Conservation (phyloP, 2,888 invertebrate genomes). For the Panopea generosa region DNA sequence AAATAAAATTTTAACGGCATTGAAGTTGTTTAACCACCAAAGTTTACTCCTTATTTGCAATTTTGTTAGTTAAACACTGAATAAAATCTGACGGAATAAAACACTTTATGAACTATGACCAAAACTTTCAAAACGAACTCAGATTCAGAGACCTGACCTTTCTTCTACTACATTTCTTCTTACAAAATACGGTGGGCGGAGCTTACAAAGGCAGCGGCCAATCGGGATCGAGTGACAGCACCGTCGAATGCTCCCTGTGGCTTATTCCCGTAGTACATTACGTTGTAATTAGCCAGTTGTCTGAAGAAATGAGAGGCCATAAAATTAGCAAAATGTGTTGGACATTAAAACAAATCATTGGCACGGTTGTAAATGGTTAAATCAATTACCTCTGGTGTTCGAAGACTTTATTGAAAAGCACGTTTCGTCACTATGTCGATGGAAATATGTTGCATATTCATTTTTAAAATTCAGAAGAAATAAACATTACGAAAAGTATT, state of each 20-base stretch:
- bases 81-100: constrained; percentile 22
- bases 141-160: constrained; percentile 38
- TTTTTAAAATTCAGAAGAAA: no score
- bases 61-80: neutral
- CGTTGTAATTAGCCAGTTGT: constrained; percentile 58
- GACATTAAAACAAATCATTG: constrained; percentile 70
- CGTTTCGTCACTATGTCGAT: neutral
- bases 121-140: constrained; percentile 27
- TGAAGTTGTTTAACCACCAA: no score
- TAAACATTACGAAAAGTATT: no score
- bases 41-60: no score
- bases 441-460: constrained; percentile 7
- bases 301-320: constrained; percentile 43
- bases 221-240: constrained; percentile 13
- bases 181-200: constrained; percentile 43
- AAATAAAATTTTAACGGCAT: no score
- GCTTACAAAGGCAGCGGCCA: constrained; percentile 33
- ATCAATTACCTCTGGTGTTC: constrained; percentile 65
- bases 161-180: constrained; percentile 24
- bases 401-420: constrained; percentile 4
- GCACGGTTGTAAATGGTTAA: constrained; percentile 67
- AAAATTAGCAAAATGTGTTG: constrained; percentile 71
- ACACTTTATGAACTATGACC: constrained; percentile 25
- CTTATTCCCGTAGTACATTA: constrained; percentile 32
- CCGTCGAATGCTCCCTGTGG: constrained; percentile 28